These are phyloP conservation scores for Ptychodera flava DNA, from an alignment of 35 echinoderm and acorn worm species.

Conservation along the genomic window DNA sequence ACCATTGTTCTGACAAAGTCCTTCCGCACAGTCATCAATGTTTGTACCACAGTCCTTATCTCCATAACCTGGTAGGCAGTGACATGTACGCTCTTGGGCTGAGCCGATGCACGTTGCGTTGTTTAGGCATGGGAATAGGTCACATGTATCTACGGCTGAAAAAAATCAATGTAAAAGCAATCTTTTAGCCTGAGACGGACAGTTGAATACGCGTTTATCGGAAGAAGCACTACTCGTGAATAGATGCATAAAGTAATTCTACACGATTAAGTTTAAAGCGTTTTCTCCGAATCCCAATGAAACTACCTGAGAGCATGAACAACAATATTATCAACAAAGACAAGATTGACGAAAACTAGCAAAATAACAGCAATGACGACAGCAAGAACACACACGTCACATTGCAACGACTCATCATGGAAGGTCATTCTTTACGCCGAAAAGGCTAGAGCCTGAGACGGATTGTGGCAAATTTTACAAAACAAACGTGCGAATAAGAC, in stretches of 20 bases:
- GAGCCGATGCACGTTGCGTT: background rate
- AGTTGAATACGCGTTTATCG: background rate
- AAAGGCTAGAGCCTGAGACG: background rate
- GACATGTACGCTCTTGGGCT: background rate
- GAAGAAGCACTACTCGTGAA: background rate
- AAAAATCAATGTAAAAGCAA: background rate
- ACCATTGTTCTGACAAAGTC: background rate
- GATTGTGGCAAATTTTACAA: too few species aligned
- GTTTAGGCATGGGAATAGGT: background rate
- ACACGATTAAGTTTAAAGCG: background rate
- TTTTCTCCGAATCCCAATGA: background rate
- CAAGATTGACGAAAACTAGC: too few species aligned
- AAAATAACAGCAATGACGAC: too few species aligned
- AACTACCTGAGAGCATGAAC: background rate
- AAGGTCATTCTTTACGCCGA: background rate
- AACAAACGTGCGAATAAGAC: too few species aligned
- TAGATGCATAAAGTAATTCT: background rate
- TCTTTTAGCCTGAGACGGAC: background rate
- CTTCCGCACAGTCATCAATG: conserved; percentile 38
- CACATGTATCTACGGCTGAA: background rate
- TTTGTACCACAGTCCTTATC: conserved; percentile 49
- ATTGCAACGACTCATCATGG: background rate
- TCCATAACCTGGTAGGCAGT: conserved; percentile 41
- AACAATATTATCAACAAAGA: too few species aligned
- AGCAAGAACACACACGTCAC: background rate